These are phyloP conservation scores for Pristionchus mayeri DNA, from an alignment of 2,888 invertebrate genomes.

Conservation along the genomic window DNA sequence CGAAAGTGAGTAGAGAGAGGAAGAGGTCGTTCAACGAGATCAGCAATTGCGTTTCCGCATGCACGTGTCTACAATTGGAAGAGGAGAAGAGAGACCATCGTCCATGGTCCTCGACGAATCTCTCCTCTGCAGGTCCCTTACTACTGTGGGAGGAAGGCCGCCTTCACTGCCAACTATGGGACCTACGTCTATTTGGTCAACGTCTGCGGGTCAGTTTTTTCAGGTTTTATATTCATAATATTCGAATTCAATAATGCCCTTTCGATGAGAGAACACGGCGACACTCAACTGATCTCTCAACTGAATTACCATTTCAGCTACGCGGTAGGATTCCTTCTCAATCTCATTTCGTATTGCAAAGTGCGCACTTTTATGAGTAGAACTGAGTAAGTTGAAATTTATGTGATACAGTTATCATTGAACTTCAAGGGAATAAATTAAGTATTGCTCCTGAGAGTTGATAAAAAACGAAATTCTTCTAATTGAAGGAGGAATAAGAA, in stretches of 20 bases:
- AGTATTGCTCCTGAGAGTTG: background rate
- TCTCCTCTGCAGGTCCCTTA: slow-evolving; percentile 28
- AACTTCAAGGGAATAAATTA: too few species aligned
- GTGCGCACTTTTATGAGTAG: slow-evolving; percentile 9
- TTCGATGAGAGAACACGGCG: too few species aligned
- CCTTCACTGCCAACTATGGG: slow-evolving; percentile 52
- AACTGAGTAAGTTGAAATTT: slow-evolving; percentile 33
- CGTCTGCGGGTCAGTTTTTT: slow-evolving; percentile 44
- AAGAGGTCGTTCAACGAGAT: too few species aligned
- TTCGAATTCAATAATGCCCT: background rate
- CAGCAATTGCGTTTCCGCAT: too few species aligned
- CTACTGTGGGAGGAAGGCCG: slow-evolving; percentile 52
- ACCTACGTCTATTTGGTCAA: slow-evolving; percentile 52
- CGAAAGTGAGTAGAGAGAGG: background rate
- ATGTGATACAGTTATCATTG: too few species aligned
- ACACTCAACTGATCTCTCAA: background rate
- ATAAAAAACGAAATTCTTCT: background rate
- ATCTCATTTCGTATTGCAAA: slow-evolving; percentile 43
- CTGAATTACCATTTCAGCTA: background rate
- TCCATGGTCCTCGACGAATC: background rate
- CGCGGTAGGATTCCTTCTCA: slow-evolving; percentile 42
- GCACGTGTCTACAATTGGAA: background rate
- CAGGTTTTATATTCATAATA: too few species aligned
- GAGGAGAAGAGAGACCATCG: background rate
- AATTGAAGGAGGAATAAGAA: slow-evolving; percentile 37